Evolutionary conservation across 2,113 vertebrate species (phyloP), one percentile per base, ranked within the genome.

Genomic region (Canis aureus): DNA sequence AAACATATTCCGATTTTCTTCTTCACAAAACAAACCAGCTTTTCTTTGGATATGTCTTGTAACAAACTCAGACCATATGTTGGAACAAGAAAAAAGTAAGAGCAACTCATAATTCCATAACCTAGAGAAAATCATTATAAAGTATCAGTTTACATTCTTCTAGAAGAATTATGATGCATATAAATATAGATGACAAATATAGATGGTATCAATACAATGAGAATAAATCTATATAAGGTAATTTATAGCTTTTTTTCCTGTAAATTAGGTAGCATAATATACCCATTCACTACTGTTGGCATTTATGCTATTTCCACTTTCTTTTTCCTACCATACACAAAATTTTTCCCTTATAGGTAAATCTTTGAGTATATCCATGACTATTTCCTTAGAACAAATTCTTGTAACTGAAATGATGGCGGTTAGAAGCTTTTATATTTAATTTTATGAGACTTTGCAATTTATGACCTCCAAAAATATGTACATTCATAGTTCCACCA

Each of bases 31-130:
- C 7, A 67, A 43, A 35, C 19, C 27, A 55, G 11, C 0, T 25
- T 76, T 20, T 32, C 35, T 53, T 62, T 88, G 8, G 29, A 81
- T 69, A 76, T 3, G 29, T 91, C 67, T 71, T 91, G 1, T 51
- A 94, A 91, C 32, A 88, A 94, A 69, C 78, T 91, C 16, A 94
- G 43, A 82, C 12, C 57, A 15, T 60, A 83, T 17, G 32, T n/a
- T 55, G 29, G 43, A 93, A 90, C 2, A 25, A 16, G 1, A 43
- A 27, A 80, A 71, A 53, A 11, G 10, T 64, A 27, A 60, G 29
- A 86, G 17, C 67, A 80, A 19, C 17, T 10, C 32, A 27, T 71
- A 85, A 60, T 55, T 84, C 29, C 29, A 15, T 53, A 93, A 59
- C 2, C 5, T 16, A n/a, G 5, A 93, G 7, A 59, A 51, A 89